phyloP scores from a whole-genome alignment of 2,113 vertebrate species.

The Vulpes vulpes region DNA sequence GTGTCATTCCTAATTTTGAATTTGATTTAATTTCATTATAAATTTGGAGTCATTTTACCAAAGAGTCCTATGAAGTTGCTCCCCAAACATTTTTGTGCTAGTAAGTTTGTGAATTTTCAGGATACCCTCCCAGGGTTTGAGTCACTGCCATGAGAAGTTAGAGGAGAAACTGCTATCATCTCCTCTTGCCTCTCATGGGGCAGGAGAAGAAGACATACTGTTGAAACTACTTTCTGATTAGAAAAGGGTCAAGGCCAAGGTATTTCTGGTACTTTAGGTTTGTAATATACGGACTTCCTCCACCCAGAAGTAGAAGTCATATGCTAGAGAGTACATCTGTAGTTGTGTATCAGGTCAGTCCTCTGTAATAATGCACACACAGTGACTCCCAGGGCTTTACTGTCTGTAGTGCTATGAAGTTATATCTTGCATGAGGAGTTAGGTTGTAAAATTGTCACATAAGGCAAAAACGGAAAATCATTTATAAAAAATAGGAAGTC shows the following conservation, averaged over 20 bases:
- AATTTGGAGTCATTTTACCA: slow-evolving; percentile 23
- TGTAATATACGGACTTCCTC: background rate
- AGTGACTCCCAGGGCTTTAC: background rate
- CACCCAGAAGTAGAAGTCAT: background rate
- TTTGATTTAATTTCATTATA: slow-evolving; percentile 12
- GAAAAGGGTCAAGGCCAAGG: background rate
- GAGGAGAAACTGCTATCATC: background rate
- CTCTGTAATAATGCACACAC: background rate
- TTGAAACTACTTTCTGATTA: background rate
- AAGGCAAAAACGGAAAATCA: slow-evolving; percentile 1
- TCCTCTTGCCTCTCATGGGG: background rate
- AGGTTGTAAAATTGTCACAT: background rate
- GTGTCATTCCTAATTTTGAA: background rate
- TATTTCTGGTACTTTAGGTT: background rate
- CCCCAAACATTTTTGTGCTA: background rate
- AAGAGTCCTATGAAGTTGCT: background rate
- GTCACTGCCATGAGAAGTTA: background rate
- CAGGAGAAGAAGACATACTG: background rate
- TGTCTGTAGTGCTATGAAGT: background rate
- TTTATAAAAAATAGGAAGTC: background rate
- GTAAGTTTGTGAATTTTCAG: background rate
- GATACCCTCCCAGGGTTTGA: background rate
- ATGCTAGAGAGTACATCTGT: background rate
- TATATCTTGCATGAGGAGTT: background rate
- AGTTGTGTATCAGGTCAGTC: background rate